Conservation (phyloP, 2,888 invertebrate genomes). For the Lutraria lutraria region DNA sequence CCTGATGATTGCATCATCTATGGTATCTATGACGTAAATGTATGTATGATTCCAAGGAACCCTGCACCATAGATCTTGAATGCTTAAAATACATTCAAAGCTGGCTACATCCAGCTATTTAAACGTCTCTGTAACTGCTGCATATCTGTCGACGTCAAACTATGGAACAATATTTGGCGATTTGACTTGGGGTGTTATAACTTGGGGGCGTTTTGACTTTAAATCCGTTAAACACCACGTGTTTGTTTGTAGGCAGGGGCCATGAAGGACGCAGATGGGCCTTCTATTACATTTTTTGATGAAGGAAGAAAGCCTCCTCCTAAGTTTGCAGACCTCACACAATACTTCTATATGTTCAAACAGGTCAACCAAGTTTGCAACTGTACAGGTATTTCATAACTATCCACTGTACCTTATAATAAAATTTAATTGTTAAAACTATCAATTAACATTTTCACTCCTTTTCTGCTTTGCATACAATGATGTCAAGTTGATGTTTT, state of each 20-base stretch:
- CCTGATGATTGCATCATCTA: too few relatives aligned
- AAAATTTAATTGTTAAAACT: too few relatives aligned
- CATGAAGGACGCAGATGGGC: not conserved
- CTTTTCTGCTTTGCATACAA: too few relatives aligned
- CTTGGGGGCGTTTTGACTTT: not conserved
- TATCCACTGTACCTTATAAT: not conserved
- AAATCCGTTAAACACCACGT: not conserved
- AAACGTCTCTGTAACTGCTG: not conserved
- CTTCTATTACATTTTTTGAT: conserved; percentile 6
- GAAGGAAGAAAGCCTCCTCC: not conserved
- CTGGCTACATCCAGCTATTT: not conserved
- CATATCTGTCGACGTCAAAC: not conserved
- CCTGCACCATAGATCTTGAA: too few relatives aligned
- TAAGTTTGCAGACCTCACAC: not conserved
- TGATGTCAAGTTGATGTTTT: too few relatives aligned
- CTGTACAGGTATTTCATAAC: conserved; percentile 9
- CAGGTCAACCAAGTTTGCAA: conserved; percentile 4
- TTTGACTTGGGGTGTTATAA: not conserved
- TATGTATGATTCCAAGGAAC: too few relatives aligned
- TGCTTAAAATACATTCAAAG: too few relatives aligned
- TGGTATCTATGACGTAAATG: too few relatives aligned
- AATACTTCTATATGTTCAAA: conserved; percentile 21
- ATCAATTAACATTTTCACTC: too few relatives aligned
- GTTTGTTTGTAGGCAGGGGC: not conserved
- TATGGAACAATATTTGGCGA: not conserved